phyloP scores from a whole-genome alignment of 2,113 vertebrate genomes.

The Montifringilla adamsi region DNA sequence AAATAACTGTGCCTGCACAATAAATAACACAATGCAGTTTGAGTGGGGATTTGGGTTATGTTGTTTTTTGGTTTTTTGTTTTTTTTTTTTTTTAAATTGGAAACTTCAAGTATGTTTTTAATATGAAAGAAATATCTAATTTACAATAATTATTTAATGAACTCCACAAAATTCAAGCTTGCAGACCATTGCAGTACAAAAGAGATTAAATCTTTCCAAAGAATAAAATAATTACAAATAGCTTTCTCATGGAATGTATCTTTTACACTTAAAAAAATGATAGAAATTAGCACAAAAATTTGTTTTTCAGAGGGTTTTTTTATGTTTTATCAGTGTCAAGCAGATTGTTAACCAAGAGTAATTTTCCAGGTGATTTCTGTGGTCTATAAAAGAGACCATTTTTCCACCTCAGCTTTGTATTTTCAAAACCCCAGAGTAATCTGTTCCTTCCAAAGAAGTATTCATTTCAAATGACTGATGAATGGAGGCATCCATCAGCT shows the following conservation, averaged over 20 bases:
- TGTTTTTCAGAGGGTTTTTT: neutral
- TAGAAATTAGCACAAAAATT: neutral
- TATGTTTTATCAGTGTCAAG: neutral
- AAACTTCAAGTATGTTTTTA: neutral
- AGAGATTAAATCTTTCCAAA: neutral
- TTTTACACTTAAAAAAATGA: neutral
- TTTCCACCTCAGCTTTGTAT: neutral
- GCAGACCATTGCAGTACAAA: neutral
- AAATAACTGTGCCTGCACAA: neutral
- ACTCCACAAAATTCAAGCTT: neutral
- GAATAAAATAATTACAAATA: neutral
- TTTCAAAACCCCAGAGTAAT: neutral
- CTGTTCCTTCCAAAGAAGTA: neutral
- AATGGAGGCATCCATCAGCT: slow-evolving; percentile 16
- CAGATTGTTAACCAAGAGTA: neutral
- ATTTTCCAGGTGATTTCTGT: neutral
- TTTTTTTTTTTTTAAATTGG: neutral
- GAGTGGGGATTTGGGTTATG: neutral
- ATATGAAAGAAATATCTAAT: neutral
- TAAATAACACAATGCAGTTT: neutral
- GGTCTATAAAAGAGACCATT: neutral
- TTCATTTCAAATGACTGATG: slow-evolving; percentile 40
- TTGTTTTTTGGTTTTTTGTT: no score
- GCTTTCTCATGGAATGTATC: neutral
- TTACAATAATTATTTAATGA: neutral